Conservation (phyloP, 1,140 invertebrate species). For the Drosophila nikananu region DNA sequence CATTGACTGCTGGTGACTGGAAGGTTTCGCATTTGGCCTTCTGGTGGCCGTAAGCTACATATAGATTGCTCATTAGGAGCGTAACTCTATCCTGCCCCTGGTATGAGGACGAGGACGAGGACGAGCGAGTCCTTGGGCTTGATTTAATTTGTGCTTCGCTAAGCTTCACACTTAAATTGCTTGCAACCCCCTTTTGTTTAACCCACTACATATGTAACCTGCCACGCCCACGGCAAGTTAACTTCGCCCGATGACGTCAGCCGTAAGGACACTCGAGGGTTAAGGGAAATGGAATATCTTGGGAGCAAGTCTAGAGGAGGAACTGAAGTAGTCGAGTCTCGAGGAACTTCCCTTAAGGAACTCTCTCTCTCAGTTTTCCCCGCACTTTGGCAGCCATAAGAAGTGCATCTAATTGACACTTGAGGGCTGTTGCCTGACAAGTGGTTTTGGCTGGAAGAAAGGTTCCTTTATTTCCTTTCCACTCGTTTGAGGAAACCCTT, state of each 20-base stretch:
- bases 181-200: constrained; percentile 40
- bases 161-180: constrained; percentile 52
- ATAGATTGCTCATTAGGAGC: constrained; percentile 64
- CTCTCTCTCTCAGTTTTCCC: constrained; percentile 29
- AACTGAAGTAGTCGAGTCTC: constrained; percentile 22
- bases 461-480: constrained; percentile 52
- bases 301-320: constrained; percentile 39
- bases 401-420: constrained; percentile 84
- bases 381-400: constrained; percentile 43
- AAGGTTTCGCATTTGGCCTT: constrained; percentile 30
- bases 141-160: constrained; percentile 73
- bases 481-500: constrained; percentile 37
- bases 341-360: constrained; percentile 33
- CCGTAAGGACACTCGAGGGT: constrained; percentile 20
- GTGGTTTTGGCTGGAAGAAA: constrained; percentile 49
- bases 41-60: constrained; percentile 18
- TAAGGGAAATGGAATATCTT: constrained; percentile 31
- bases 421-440: constrained; percentile 63
- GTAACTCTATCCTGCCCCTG: constrained; percentile 24
- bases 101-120: constrained; percentile 5
- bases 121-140: constrained; percentile 44
- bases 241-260: constrained; percentile 40
- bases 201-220: constrained; percentile 56
- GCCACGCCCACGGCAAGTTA: constrained; percentile 40
- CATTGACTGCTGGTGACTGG: constrained; percentile 52